Evolutionary conservation across 1,140 invertebrate genomes (phyloP), one percentile per base, ranked within the genome.

Genomic region (Agrypnia vestita): DNA sequence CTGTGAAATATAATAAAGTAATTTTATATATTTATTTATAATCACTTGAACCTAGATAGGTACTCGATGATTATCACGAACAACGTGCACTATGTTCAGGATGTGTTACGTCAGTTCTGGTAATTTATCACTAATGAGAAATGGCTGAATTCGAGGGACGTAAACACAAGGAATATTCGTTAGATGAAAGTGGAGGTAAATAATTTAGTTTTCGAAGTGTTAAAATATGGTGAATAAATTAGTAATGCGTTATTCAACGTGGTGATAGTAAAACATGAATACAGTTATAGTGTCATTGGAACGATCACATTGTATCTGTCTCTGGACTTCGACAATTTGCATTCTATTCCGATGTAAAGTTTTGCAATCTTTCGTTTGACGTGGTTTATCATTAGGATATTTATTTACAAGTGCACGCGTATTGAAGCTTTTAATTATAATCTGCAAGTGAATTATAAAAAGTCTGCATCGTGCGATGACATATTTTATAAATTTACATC

Each of bases 101-200:
- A 61, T 78, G 19, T 78, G 77, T 78, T 78, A 78, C 77, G 77
- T 78, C 77, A 78, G 77, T 78, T 78, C 77, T 78, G 77, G 77
- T 71, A 73, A 78, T 69, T 78, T 78, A 78, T 59, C 77, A 55
- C 46, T 55, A 72, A 61, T 72, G 44, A 78, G 56, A 78, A 78
- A 78, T 78, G 77, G 77, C 77, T 73, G 77, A 78, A 78, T 61
- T 73, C 44, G 77, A 78, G 77, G 77, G 77, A 78, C 77, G 77
- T 78, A 78, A 78, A 78, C 77, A 78, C 77, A 72, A 62, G 69
- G 67, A 73, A 78, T 61, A 73, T 78, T 73, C 77, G 77, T 73
- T 73, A 51, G 49, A 78, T 73, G 77, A 78, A 78, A 78, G 77
- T 72, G 77, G 64, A 78, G 77, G 77, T 78, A 78, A 78, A 59